Percentiles rank a stretch among this genome's conserved stretches.
phyloP scores from a whole-genome alignment of 2,888 invertebrate species.

The Eupithecia pulchellata region DNA sequence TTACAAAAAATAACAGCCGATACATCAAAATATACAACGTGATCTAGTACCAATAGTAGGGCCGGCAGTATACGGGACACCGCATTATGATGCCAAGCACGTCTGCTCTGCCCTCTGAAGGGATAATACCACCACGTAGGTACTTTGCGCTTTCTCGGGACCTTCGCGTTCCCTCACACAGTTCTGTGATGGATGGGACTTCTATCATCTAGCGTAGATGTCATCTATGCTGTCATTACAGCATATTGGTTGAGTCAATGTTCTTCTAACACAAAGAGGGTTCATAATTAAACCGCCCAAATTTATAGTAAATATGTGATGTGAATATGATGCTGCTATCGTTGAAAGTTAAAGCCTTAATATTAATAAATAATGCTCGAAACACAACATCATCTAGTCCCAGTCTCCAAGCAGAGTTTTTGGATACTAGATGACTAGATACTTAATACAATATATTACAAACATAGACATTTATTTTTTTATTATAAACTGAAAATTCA shows the following conservation, averaged over 20 bases:
- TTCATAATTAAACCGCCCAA: not conserved
- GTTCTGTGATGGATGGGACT: not conserved
- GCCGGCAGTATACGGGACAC: constrained; percentile 52
- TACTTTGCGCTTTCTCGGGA: constrained; percentile 33
- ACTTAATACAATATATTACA: too few species aligned
- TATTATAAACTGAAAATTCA: too few species aligned
- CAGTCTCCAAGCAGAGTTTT: too few species aligned
- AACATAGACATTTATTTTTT: too few species aligned
- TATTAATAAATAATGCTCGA: too few species aligned
- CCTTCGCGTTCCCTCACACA: constrained; percentile 54
- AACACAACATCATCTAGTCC: too few species aligned
- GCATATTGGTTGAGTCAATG: not conserved
- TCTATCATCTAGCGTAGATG: constrained; percentile 5
- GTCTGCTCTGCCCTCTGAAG: constrained; percentile 53
- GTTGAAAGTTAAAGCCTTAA: too few species aligned
- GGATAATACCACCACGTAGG: constrained; percentile 27
- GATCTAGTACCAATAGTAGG: constrained; percentile 38
- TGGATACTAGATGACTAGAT: too few species aligned
- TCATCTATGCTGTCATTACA: not conserved
- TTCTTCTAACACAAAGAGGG: not conserved
- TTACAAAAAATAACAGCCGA: too few species aligned
- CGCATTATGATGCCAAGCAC: constrained; percentile 69
- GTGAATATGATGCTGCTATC: too few species aligned
- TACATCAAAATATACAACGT: too few species aligned
- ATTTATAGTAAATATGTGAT: not conserved